These are phyloP conservation scores for Chrosomus eos DNA, from an alignment of 2,797 vertebrate genomes.

Conservation along the genomic window DNA sequence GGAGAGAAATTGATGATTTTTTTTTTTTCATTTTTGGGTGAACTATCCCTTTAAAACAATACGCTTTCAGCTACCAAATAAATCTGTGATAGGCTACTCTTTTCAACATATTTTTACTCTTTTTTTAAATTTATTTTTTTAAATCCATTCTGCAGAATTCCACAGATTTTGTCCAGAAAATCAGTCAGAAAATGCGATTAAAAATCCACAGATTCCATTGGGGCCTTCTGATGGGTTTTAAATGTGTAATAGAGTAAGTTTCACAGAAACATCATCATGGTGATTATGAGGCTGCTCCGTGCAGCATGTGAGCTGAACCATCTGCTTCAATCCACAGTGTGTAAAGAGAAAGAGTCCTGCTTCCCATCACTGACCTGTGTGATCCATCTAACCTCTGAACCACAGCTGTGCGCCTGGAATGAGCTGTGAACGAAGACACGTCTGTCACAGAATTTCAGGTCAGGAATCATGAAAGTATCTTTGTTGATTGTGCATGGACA, in stretches of 20 bases:
- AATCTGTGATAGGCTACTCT: neutral
- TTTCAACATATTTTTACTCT: neutral
- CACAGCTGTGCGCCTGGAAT: conserved; percentile 74
- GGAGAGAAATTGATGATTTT: no score
- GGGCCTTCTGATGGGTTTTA: conserved; percentile 38
- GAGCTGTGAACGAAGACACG: conserved; percentile 62
- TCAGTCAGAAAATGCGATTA: neutral
- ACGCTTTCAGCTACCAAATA: neutral
- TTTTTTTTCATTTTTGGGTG: neutral
- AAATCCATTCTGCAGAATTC: neutral
- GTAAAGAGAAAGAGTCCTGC: conserved; percentile 5
- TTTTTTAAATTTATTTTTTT: neutral
- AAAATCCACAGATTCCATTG: conserved; percentile 13
- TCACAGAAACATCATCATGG: conserved; percentile 49
- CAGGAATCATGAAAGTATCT: neutral
- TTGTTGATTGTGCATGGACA: neutral
- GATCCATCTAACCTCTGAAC: conserved; percentile 58
- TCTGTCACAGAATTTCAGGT: conserved; percentile 59
- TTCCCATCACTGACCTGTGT: conserved; percentile 46
- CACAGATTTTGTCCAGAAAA: neutral
- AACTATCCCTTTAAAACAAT: neutral
- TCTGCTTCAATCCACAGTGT: conserved; percentile 37
- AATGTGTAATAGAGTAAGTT: neutral
- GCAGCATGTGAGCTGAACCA: conserved; percentile 57
- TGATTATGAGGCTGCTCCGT: conserved; percentile 36